phyloP scores from a whole-genome alignment of 2,888 invertebrate species.

The Drosophila greeni region DNA sequence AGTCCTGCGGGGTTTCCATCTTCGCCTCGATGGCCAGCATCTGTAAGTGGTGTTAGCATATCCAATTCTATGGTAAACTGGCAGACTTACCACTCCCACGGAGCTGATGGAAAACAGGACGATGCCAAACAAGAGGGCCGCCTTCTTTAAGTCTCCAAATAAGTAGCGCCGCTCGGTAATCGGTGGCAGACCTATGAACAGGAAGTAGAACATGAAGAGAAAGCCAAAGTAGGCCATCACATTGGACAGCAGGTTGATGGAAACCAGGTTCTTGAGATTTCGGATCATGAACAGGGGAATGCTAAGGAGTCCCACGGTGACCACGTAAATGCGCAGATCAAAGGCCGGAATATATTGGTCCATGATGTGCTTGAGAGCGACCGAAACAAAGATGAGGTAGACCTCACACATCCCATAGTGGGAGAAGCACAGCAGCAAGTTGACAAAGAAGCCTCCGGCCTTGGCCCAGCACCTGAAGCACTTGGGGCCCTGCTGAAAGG shows the following conservation, averaged over 20 bases:
- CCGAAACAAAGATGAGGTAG: constrained; percentile 93
- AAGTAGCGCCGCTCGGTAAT: constrained; percentile 74
- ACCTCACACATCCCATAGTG: constrained; percentile 97
- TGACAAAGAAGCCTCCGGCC: constrained; percentile 80
- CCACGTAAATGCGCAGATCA: constrained; percentile 78
- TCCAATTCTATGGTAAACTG: background rate
- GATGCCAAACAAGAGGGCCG: constrained; percentile 92
- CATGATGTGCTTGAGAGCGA: constrained; percentile 86
- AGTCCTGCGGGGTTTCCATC: constrained; percentile 92
- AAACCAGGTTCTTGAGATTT: constrained; percentile 90
- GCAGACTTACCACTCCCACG: constrained; percentile 83
- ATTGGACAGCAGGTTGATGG: constrained; percentile 94
- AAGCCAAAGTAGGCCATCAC: constrained; percentile 88
- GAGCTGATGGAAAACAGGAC: constrained; percentile 93
- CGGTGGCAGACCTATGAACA: constrained; percentile 83
- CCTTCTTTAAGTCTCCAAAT: constrained; percentile 78
- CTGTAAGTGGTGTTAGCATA: constrained; percentile 78
- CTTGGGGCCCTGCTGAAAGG: constrained; percentile 46
- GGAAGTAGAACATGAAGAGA: constrained; percentile 84
- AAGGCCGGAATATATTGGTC: constrained; percentile 80
- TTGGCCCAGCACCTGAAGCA: constrained; percentile 3
- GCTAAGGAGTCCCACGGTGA: constrained; percentile 82
- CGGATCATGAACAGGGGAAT: constrained; percentile 84
- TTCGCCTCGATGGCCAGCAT: constrained; percentile 96
- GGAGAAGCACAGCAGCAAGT: constrained; percentile 88